Evolutionary conservation across 2,888 invertebrate genomes (phyloP), one percentile per base, ranked within the genome.

Genomic region (Polydrusus cervinus): DNA sequence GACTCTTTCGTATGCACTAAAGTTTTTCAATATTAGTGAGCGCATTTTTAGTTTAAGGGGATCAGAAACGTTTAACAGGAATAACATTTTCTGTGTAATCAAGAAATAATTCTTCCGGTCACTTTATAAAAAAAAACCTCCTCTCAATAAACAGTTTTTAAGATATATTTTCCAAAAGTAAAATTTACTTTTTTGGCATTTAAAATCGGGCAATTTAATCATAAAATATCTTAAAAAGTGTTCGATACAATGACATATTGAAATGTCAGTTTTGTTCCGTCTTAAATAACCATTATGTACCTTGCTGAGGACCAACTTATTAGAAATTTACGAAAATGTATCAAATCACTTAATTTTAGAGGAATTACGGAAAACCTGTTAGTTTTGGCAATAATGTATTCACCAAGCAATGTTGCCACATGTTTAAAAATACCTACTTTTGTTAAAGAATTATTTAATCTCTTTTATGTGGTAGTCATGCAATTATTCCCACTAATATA

Each of bases 141-240:
- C 66, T 74, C 16, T 57, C 38, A 34, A 1, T 34, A 14, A 40
- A 60, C 71, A 76, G 67, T 68, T 40, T 43, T 10, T 34, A 25
- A 64, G 40, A 71, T 71, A 49, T 64, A 0, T 55, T 53, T 20
- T 70, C 64, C 69, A 70, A 64, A 64, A 70, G 53, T 57, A 61
- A 55, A 55, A 57, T 65, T 68, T 68, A 68, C 67, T 68, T 68
- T 45, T 68, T 68, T 45, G 25, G 53, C 6, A 55, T 55, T 53
- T 68, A 43, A 57, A 68, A 57, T 57, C 57, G 67, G 67, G 57
- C 55, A 68, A 14, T 68, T 55, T 55, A 14, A 34, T 43, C 45
- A 14, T 34, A n/a, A 34, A 66, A 43, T 68, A 45, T 57, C 20
- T 68, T 45, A 43, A 43, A 57, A 68, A 68, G 16, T 45, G 25